These are phyloP conservation scores for Pomacea maculata DNA, from an alignment of 1,140 invertebrate species.

Conservation along the genomic window DNA sequence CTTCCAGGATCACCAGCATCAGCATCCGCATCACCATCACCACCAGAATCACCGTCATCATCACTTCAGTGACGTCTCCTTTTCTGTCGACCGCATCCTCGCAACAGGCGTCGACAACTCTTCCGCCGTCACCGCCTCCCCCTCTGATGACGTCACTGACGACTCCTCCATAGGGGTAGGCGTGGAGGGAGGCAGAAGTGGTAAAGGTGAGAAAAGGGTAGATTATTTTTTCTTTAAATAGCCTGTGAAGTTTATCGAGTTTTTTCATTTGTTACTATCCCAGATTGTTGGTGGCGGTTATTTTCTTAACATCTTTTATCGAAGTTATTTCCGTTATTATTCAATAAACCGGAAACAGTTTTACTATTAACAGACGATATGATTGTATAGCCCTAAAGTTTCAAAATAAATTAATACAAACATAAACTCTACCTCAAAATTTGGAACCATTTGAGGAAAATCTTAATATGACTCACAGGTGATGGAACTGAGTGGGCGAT, in stretches of 20 bases:
- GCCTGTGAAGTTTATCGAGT: not conserved
- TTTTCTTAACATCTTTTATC: not conserved
- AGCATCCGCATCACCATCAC: slow-evolving; percentile 8
- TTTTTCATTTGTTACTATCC: not conserved
- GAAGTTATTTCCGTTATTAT: not conserved
- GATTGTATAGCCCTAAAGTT: too few relatives aligned
- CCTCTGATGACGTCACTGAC: not conserved
- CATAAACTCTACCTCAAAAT: too few relatives aligned
- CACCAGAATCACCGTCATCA: not conserved
- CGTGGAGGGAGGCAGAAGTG: not conserved
- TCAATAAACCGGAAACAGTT: too few relatives aligned
- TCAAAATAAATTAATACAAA: too few relatives aligned
- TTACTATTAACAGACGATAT: too few relatives aligned
- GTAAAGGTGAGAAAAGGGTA: not conserved
- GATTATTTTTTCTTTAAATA: too few relatives aligned
- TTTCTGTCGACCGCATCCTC: slow-evolving; percentile 18
- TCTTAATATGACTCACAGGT: too few relatives aligned
- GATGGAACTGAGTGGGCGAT: too few relatives aligned
- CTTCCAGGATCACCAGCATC: not conserved
- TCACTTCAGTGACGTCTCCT: slow-evolving; percentile 17
- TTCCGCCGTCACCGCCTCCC: not conserved
- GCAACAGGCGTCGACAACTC: not conserved
- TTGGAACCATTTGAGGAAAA: too few relatives aligned
- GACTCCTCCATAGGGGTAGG: not conserved
- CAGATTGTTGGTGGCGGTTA: not conserved